phyloP scores from a whole-genome alignment of 2,797 vertebrate species.

The Danio jaintianensis region DNA sequence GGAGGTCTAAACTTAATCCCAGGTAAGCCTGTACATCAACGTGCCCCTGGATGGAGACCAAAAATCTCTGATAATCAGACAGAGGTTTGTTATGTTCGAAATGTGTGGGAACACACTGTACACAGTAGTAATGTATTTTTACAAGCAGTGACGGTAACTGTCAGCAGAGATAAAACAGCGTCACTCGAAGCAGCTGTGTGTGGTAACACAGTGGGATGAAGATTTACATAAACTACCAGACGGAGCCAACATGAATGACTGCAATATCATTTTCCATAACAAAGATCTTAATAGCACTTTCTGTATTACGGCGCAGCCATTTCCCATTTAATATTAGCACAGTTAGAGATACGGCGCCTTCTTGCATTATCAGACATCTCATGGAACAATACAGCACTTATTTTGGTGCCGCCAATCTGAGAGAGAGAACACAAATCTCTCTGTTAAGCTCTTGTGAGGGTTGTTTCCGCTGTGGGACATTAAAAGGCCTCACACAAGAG shows the following conservation, averaged over 20 bases:
- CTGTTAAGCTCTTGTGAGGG: slow-evolving; percentile 20
- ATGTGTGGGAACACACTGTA: neutral
- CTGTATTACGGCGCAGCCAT: slow-evolving; percentile 13
- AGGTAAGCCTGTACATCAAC: neutral
- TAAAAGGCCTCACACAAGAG: slow-evolving; percentile 51
- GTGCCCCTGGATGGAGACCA: slow-evolving; percentile 4
- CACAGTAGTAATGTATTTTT: slow-evolving; percentile 28
- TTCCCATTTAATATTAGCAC: slow-evolving; percentile 21
- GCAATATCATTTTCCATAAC: slow-evolving; percentile 18
- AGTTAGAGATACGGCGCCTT: neutral
- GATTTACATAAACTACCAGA: slow-evolving; percentile 29
- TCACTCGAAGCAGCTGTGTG: neutral
- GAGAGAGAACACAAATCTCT: slow-evolving; percentile 42
- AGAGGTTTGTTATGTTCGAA: neutral
- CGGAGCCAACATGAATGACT: slow-evolving; percentile 1
- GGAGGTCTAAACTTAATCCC: neutral
- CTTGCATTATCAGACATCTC: slow-evolving; percentile 29
- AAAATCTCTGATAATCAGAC: slow-evolving; percentile 12
- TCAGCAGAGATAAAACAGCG: slow-evolving; percentile 4
- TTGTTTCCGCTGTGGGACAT: slow-evolving; percentile 43
- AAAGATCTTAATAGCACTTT: slow-evolving; percentile 19
- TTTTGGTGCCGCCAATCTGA: slow-evolving; percentile 39
- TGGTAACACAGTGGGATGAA: neutral
- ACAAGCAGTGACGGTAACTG: slow-evolving; percentile 16
- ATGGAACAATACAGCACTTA: slow-evolving; percentile 43